Percentiles rank a stretch among this genome's conserved stretches.
phyloP scores from a whole-genome alignment of 1,140 invertebrate genomes.

The Achroia grisella region DNA sequence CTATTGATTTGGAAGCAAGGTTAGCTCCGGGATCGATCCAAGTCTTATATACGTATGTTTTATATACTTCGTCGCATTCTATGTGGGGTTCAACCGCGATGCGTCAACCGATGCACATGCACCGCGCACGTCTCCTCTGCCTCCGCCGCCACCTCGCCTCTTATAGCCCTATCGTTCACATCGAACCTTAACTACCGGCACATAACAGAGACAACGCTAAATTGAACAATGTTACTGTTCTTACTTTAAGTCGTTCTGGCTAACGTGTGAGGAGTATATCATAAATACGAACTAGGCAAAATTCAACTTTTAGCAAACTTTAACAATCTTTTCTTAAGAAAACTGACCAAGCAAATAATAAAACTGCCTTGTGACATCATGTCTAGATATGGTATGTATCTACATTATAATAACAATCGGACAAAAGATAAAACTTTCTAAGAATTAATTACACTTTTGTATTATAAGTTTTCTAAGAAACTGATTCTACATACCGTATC shows the following conservation, averaged over 20 bases:
- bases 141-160: neutral
- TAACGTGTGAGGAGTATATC: neutral
- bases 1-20: too few species aligned
- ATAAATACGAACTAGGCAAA: too few species aligned
- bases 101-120: slow-evolving; percentile 66
- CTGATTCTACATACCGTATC: too few species aligned
- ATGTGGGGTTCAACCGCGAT: slow-evolving; percentile 64
- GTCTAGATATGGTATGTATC: too few species aligned
- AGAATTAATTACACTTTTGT: too few species aligned
- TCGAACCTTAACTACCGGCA: slow-evolving; percentile 8
- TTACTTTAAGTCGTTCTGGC: neutral
- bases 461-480: too few species aligned
- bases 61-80: slow-evolving; percentile 60
- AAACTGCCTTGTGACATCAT: too few species aligned
- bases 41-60: slow-evolving; percentile 60
- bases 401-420: too few species aligned
- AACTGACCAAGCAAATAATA: too few species aligned
- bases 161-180: neutral
- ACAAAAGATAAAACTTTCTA: too few species aligned
- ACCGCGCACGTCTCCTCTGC: slow-evolving; percentile 24
- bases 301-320: too few species aligned
- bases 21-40: slow-evolving; percentile 59
- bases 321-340: too few species aligned
- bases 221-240: slow-evolving; percentile 1
- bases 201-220: slow-evolving; percentile 11